Evolutionary conservation across 1,140 invertebrate genomes (phyloP).

Genomic region (Drosophila ironensis): DNA sequence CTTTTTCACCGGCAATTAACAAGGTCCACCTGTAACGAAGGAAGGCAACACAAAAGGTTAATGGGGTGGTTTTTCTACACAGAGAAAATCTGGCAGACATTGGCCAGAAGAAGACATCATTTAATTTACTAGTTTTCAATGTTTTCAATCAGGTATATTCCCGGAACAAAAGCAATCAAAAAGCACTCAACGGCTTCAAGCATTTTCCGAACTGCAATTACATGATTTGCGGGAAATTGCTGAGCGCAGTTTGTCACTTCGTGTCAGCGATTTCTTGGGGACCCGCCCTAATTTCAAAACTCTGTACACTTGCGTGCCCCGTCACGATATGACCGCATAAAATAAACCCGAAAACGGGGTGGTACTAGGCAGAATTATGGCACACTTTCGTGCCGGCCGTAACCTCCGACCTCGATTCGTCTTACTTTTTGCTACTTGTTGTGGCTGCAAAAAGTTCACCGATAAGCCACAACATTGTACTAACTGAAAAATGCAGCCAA

Average conservation of each 20-base stretch:
- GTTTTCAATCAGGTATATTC: background rate
- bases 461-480: constrained; percentile 51
- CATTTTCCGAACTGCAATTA: constrained; percentile 5
- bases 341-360: constrained; percentile 3
- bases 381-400: constrained; percentile 37
- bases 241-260: constrained; percentile 19
- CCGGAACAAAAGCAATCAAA: background rate
- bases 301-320: background rate
- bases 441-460: constrained; percentile 52
- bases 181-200: background rate
- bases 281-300: constrained; percentile 1
- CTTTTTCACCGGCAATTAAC: constrained; percentile 16
- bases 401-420: constrained; percentile 32
- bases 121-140: too few relatives aligned
- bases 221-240: constrained; percentile 12
- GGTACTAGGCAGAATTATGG: constrained; percentile 35
- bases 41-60: constrained; percentile 8
- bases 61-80: constrained; percentile 6
- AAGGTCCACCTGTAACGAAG: constrained; percentile 12
- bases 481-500: constrained; percentile 12
- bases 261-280: constrained; percentile 7
- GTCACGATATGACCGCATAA: constrained; percentile 12
- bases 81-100: background rate
- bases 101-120: too few relatives aligned
- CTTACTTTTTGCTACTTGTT: constrained; percentile 45